These are phyloP conservation scores for Itoplectis maculator DNA, from an alignment of 2,888 invertebrate species.

Conservation along the genomic window DNA sequence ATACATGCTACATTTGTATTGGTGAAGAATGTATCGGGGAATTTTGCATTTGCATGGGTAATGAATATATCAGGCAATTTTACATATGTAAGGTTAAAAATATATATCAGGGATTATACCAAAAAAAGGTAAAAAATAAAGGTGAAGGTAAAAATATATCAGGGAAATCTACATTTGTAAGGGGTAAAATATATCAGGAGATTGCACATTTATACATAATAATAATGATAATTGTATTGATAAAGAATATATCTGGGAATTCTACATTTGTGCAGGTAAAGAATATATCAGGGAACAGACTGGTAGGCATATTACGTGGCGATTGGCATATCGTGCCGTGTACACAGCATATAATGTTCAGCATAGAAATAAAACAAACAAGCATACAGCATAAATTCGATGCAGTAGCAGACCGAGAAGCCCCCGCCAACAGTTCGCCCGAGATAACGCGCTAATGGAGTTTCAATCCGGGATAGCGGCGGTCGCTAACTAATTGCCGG, in stretches of 20 bases:
- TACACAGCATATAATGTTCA: neutral
- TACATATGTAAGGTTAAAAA: too few relatives aligned
- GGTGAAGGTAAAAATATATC: too few relatives aligned
- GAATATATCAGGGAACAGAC: slow-evolving; percentile 26
- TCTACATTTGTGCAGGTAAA: slow-evolving; percentile 14
- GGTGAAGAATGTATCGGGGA: slow-evolving; percentile 29
- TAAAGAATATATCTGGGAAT: too few relatives aligned
- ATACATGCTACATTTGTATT: slow-evolving; percentile 8
- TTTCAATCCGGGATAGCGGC: slow-evolving; percentile 72
- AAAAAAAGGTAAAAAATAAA: too few relatives aligned
- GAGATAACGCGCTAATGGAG: slow-evolving; percentile 76
- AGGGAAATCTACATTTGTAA: too few relatives aligned
- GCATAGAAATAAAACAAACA: neutral
- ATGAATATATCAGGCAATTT: slow-evolving; percentile 32
- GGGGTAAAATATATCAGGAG: too few relatives aligned
- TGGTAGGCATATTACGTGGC: neutral
- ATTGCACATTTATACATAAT: too few relatives aligned
- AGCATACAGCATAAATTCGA: slow-evolving; percentile 3
- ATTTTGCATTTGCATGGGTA: too few relatives aligned
- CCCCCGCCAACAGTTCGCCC: slow-evolving; percentile 45
- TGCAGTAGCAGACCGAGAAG: slow-evolving; percentile 29
- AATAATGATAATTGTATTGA: too few relatives aligned
- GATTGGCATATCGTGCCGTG: slow-evolving; percentile 31
- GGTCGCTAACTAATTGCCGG: slow-evolving; percentile 74
- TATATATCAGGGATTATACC: slow-evolving; percentile 31